phyloP scores from a whole-genome alignment of 2,888 invertebrate genomes.

The Plebejus argus region DNA sequence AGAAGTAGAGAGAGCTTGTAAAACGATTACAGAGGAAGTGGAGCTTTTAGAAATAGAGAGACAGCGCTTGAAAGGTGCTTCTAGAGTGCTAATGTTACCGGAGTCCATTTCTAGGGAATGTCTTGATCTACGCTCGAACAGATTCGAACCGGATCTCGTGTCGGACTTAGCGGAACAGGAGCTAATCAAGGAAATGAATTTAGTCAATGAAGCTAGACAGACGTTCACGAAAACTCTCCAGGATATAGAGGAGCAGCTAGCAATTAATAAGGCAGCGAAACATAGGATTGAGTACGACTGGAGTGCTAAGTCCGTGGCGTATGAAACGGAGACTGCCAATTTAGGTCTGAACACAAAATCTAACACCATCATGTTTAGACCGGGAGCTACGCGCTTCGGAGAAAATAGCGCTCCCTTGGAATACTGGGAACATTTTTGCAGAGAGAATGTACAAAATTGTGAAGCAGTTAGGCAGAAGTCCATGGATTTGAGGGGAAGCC shows the following conservation, averaged over 20 bases:
- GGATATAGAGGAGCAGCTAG: conserved; percentile 85
- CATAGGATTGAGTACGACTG: conserved; percentile 93
- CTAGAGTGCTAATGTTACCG: conserved; percentile 84
- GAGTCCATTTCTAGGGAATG: conserved; percentile 90
- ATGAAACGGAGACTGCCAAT: conserved; percentile 87
- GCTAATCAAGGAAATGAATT: conserved; percentile 86
- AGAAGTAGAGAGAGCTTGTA: conserved; percentile 86
- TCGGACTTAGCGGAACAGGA: conserved; percentile 89
- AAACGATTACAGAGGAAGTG: conserved; percentile 86
- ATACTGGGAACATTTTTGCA: conserved; percentile 92
- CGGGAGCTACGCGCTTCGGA: conserved; percentile 90
- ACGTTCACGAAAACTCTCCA: conserved; percentile 82
- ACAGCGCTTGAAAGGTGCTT: conserved; percentile 84
- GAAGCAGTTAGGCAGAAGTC: conserved; percentile 90
- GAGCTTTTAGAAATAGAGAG: conserved; percentile 84
- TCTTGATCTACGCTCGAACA: conserved; percentile 84
- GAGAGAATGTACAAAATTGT: conserved; percentile 87
- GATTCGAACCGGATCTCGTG: conserved; percentile 87
- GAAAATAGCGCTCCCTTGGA: conserved; percentile 85
- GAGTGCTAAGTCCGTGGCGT: conserved; percentile 93
- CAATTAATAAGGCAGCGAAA: conserved; percentile 89
- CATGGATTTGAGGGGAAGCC: conserved; percentile 84
- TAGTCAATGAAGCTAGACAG: conserved; percentile 85
- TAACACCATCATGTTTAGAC: conserved; percentile 86
- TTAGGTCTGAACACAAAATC: conserved; percentile 86